Conservation (phyloP, 2,888 invertebrate genomes). For the Byasa hedistus region DNA sequence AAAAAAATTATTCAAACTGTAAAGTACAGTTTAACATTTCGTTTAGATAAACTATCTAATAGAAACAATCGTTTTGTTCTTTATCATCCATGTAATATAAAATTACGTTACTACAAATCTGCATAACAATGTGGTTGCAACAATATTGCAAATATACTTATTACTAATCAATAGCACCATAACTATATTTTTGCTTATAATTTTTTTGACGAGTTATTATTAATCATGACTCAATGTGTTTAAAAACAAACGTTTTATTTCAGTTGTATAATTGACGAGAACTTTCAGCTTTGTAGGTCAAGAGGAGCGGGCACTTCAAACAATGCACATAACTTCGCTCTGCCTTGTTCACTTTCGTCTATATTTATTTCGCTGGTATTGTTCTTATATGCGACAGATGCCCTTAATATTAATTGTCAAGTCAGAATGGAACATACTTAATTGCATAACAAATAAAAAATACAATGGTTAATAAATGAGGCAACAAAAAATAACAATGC, state of each 20-base stretch:
- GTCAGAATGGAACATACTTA: too few species aligned
- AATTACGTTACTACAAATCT: background rate
- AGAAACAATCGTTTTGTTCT: background rate
- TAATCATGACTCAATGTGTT: background rate
- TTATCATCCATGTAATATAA: background rate
- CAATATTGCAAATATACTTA: too few species aligned
- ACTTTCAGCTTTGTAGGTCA: slow-evolving; percentile 25
- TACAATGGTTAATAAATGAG: too few species aligned
- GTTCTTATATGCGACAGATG: slow-evolving; percentile 3
- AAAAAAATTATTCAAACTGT: background rate
- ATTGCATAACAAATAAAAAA: too few species aligned
- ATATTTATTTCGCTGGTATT: slow-evolving; percentile 16
- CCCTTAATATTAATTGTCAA: background rate
- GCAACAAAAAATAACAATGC: too few species aligned
- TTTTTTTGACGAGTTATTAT: background rate
- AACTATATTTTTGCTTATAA: background rate
- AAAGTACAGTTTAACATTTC: background rate
- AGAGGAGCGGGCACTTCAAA: slow-evolving; percentile 17
- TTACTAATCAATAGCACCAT: too few species aligned
- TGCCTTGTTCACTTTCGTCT: slow-evolving; percentile 16
- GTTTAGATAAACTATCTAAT: background rate
- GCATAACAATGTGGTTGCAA: too few species aligned
- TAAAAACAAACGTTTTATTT: background rate
- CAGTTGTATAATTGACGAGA: slow-evolving; percentile 11
- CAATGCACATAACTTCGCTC: slow-evolving; percentile 20